Base-by-base conservation (phyloP, 2,888 invertebrate genomes). In the Antheraea assamensis region DNA sequence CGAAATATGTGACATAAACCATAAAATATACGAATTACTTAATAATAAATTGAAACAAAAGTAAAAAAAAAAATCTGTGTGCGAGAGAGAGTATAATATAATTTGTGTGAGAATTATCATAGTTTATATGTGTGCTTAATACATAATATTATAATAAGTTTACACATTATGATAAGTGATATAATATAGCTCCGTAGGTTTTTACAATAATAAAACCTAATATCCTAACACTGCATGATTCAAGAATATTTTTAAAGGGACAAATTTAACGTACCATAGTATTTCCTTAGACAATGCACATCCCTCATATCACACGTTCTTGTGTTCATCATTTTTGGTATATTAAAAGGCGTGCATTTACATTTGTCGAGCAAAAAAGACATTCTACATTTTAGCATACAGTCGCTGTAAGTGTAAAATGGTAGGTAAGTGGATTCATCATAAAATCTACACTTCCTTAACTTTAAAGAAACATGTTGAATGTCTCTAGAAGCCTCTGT, bases 321-420 rank as follows among this genome's bases (percentile, higher is more conserved):
- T 3, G 88, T 84, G 27, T 88, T 83, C 0, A 79, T 79, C 80
- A 91, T 85, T 76, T 90, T 90, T 13, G 93, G 95, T 89, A 95
- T 95, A 78, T 94, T 95, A 76, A 95, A 96, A 0, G 96, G 95
- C 2, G 95, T 92, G 77, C 96, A 96, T 58, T 94, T 92, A 78
- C 96, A 96, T 7, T 92, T 90, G 0, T 90, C 87, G 0, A 92
- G 78, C 19, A 96, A 88, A 78, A 95, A 95, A 61, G 87, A 82
- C 86, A 95, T 92, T 71, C 95, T 92, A 78, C 96, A 96, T 79
- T 95, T 94, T 74, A 96, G 87, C 80, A 95, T 89, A 81, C 96
- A 96, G 79, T 96, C 95, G 79, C 95, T 95, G 82, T 95, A 93
- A 0, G 95, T 95, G 82, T 96, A 96, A 78, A 92, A 93, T 1